A percentile compares a stretch with the other conserved stretches of the same genome.
These are phyloP conservation scores for Acanthurus tractus DNA, from an alignment of 2,797 vertebrate species.

Conservation along the genomic window DNA sequence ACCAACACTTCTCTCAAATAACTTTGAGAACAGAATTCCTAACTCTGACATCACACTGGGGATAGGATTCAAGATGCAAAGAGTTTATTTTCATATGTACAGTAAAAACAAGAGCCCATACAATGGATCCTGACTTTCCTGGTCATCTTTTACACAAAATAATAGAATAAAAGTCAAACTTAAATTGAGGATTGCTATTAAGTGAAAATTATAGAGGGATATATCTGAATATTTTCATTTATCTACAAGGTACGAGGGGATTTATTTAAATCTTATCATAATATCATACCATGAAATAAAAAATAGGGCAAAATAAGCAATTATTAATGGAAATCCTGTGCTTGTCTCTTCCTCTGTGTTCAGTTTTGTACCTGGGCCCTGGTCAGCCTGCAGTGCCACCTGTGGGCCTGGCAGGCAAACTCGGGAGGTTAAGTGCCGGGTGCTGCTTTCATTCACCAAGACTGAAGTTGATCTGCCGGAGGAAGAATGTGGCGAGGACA, in stretches of 20 bases:
- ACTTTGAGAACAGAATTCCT: not conserved
- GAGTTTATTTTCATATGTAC: no score
- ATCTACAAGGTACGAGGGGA: no score
- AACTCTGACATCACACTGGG: not conserved
- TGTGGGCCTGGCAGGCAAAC: slow-evolving; percentile 89
- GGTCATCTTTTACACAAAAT: no score
- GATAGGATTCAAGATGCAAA: not conserved
- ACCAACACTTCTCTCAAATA: not conserved
- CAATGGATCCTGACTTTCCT: no score
- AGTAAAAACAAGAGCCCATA: no score
- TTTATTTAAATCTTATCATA: no score
- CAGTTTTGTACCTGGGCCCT: slow-evolving; percentile 92
- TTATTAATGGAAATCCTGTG: not conserved
- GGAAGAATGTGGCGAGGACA: slow-evolving; percentile 89
- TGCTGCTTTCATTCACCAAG: slow-evolving; percentile 91
- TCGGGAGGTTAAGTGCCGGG: slow-evolving; percentile 88
- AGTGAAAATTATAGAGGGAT: no score
- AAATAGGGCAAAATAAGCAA: no score
- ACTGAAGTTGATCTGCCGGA: slow-evolving; percentile 91
- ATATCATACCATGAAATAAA: no score
- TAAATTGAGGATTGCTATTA: no score
- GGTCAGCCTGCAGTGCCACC: slow-evolving; percentile 91
- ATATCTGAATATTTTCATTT: no score
- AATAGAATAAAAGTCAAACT: no score
- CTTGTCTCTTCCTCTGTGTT: slow-evolving; percentile 3